Conservation (phyloP, 2,888 invertebrate species). For the Temnothorax rugatulus region DNA sequence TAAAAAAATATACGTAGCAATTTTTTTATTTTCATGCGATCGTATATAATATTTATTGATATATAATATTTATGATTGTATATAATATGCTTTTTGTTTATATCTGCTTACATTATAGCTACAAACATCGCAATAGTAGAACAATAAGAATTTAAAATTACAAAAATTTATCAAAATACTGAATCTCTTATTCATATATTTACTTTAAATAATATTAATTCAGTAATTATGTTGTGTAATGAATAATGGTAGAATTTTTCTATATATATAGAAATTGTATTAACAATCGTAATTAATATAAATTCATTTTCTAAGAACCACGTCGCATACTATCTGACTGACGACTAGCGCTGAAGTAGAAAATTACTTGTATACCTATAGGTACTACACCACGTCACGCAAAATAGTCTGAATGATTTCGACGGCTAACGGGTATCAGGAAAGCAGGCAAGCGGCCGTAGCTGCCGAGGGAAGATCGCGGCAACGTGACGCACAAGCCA, state of each 20-base stretch:
- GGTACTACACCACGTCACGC: slow-evolving; percentile 47
- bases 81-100: too few relatives aligned
- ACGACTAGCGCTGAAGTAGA: neutral
- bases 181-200: neutral
- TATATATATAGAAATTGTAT: neutral
- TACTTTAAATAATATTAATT: neutral
- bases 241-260: neutral
- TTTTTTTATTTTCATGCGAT: too few relatives aligned
- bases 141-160: neutral
- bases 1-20: too few relatives aligned
- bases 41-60: too few relatives aligned
- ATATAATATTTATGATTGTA: too few relatives aligned
- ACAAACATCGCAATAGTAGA: neutral
- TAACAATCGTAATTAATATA: neutral
- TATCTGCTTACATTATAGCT: too few relatives aligned
- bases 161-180: neutral
- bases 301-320: neutral
- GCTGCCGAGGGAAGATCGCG: slow-evolving; percentile 64
- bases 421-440: slow-evolving; percentile 73
- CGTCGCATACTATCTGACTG: neutral
- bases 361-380: slow-evolving; percentile 59
- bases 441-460: slow-evolving; percentile 64
- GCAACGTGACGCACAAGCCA: neutral
- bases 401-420: slow-evolving; percentile 79
- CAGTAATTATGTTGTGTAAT: neutral